A percentile compares a stretch with the other conserved stretches of the same genome.
These are phyloP conservation scores for Halictus rubicundus DNA, from an alignment of 1,140 invertebrate species.

Conservation along the genomic window DNA sequence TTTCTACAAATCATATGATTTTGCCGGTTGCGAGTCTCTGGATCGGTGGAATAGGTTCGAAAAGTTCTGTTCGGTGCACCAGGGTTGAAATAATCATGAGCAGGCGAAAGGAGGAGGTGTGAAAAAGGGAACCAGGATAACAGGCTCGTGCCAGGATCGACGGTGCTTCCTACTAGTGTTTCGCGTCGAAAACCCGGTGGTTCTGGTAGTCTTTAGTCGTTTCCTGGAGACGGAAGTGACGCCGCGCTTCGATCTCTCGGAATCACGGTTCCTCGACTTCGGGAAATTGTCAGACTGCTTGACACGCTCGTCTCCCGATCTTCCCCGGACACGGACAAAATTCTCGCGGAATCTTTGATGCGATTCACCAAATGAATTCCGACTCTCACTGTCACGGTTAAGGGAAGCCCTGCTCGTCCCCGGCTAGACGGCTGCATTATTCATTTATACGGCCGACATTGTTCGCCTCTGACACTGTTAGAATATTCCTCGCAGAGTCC, in stretches of 20 bases:
- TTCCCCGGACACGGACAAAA: not conserved
- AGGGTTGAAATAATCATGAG: too few species aligned
- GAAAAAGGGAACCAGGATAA: slow-evolving; percentile 47
- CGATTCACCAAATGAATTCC: slow-evolving; percentile 5
- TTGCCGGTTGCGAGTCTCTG: too few species aligned
- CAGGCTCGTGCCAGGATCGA: slow-evolving; percentile 60
- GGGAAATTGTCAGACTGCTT: not conserved
- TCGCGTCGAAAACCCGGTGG: not conserved
- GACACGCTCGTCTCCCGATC: not conserved
- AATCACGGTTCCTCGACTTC: not conserved
- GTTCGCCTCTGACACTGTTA: slow-evolving; percentile 37
- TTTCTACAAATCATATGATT: too few species aligned
- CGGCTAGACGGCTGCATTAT: slow-evolving; percentile 30
- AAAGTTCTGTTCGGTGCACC: too few species aligned
- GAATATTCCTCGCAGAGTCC: slow-evolving; percentile 33
- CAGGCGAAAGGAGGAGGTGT: not conserved
- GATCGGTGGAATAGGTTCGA: too few species aligned
- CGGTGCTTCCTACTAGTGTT: not conserved
- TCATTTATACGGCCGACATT: slow-evolving; percentile 39
- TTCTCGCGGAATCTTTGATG: slow-evolving; percentile 23
- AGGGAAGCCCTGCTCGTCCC: not conserved
- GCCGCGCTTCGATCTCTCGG: not conserved
- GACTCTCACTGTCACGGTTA: slow-evolving; percentile 28
- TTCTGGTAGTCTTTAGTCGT: not conserved
- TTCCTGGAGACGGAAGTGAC: not conserved